Conservation (phyloP, 2,797 vertebrate species). For the Cygnus olor region DNA sequence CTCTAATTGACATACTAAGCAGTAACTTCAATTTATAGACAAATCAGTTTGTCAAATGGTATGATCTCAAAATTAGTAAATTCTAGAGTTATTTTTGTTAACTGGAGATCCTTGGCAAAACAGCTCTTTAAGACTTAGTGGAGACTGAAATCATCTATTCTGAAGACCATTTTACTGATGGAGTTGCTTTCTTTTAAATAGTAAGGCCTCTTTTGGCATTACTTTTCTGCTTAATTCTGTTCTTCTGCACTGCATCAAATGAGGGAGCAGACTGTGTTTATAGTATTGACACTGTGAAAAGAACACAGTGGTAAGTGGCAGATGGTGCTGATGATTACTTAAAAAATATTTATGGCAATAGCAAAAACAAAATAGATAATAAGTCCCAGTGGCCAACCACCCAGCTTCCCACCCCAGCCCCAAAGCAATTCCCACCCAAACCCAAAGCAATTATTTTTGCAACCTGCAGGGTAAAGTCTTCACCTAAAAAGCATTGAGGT, state of each 20-base stretch:
- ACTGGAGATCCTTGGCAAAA: not conserved
- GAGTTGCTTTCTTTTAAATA: constrained; percentile 1
- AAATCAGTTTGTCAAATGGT: not conserved
- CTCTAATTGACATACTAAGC: not conserved
- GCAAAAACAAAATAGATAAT: constrained; percentile 50
- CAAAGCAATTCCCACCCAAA: not conserved
- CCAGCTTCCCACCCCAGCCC: not conserved
- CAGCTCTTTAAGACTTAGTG: not conserved
- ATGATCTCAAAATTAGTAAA: not conserved
- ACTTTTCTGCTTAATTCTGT: constrained; percentile 44
- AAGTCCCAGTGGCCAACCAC: constrained; percentile 2
- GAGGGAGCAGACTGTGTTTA: constrained; percentile 67
- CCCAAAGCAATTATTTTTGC: not conserved
- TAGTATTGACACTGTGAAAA: constrained; percentile 55
- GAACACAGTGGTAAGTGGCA: constrained; percentile 54
- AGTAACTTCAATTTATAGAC: not conserved
- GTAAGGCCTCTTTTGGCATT: constrained; percentile 12
- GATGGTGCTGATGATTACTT: constrained; percentile 52
- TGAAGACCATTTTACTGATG: constrained; percentile 5
- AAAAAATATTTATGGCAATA: constrained; percentile 67
- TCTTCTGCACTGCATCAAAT: constrained; percentile 16
- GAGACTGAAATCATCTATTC: not conserved
- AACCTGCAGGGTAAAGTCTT: not conserved
- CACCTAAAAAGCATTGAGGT: not conserved
- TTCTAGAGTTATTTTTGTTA: not conserved